Evolutionary conservation across 92 coral and sea anemone species (phyloP), one percentile per base, ranked within the genome.

Genomic region (Hydrozoanthus gracilis): DNA sequence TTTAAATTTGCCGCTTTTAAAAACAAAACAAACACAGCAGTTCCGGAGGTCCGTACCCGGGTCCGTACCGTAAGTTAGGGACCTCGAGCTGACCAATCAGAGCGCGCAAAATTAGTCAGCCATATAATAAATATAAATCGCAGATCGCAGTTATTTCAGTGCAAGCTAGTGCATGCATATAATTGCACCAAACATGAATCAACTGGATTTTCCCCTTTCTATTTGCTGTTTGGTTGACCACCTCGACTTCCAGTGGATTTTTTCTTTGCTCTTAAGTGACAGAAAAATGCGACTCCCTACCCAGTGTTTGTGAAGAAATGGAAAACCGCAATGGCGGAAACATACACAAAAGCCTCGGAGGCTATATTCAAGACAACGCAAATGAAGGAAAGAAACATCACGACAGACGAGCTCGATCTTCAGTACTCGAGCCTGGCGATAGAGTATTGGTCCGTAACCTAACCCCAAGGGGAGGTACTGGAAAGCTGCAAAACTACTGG

Each of bases 401-500:
- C 60, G 91, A 93, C 82, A 49, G 44, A 49, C 87, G 77, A 54
- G 88, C 76, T 13, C 69, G 91, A 1, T 75, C 87, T 48, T 82
- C 89, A 10, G 84, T 85, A 8, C 79, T 91, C 39, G 83, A 55
- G 35, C 83, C 93, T 27, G 93, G 92, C 5, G 92, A 91, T 45
- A 88, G 88, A 62, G 85, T 91, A 39, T 92, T 91, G 8, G 90
- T 93, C 47, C 79, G 90, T 1, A 87, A 91, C 44, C 83, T 86
- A 51, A 86, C 72, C 71, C 82, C 76, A 4, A 67, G 82, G 18
- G 94, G 91, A 62, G 88, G 94, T 8, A 92, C 92, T 14, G 91
- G 88, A n/a, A 90, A 92, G 86, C 79, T 92, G 71, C 86, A 87
- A 8, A 69, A 87, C 35, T 78, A 88, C 80, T 92, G 89, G 89